A percentile compares a stretch with the other conserved stretches of the same genome.
Evolutionary conservation across 2,797 vertebrate species (phyloP).

Genomic region (Crypturellus tataupa): DNA sequence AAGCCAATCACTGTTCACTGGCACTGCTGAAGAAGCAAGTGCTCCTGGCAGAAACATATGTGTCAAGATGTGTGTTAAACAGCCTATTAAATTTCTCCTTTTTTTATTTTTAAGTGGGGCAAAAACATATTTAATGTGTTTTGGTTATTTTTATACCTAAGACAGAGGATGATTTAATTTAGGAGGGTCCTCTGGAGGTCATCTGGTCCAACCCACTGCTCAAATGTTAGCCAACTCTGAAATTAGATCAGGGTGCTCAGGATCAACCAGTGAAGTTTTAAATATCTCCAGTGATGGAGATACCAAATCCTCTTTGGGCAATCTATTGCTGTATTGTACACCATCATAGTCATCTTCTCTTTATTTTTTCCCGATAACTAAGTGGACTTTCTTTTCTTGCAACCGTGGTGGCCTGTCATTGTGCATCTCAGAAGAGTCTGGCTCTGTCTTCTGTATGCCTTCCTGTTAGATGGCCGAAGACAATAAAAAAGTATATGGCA

Average conservation of each 20-base stretch:
- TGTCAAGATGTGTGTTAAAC: background rate
- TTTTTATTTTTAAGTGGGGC: background rate
- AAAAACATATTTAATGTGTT: background rate
- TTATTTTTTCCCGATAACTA: background rate
- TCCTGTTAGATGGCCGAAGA: background rate
- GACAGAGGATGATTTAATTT: background rate
- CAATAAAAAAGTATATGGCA: background rate
- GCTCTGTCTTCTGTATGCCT: background rate
- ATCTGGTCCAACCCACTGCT: background rate
- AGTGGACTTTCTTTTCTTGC: background rate
- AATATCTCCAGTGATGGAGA: background rate
- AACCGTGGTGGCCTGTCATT: background rate
- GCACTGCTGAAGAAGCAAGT: background rate
- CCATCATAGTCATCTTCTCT: background rate
- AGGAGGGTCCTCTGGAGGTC: background rate
- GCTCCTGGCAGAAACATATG: background rate
- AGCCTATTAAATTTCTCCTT: background rate
- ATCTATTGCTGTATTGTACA: background rate
- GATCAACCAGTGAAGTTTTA: fast-evolving
- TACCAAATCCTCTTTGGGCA: background rate
- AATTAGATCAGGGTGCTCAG: background rate
- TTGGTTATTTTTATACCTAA: background rate
- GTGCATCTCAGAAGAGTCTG: background rate
- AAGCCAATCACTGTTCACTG: background rate
- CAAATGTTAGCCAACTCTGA: background rate